These are phyloP conservation scores for Noctua janthina DNA, from an alignment of 2,888 invertebrate species.

Conservation along the genomic window DNA sequence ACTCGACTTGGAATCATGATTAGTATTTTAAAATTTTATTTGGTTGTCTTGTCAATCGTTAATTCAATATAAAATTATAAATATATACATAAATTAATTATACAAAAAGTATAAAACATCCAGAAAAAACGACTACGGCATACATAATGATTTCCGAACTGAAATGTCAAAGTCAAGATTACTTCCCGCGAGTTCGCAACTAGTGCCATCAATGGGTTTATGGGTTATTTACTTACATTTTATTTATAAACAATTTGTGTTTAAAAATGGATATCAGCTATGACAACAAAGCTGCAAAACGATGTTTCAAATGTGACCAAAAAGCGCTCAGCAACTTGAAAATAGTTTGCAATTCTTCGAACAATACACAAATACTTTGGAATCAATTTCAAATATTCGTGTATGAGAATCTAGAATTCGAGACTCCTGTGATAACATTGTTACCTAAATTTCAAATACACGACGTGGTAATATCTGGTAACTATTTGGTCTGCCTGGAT, in stretches of 20 bases:
- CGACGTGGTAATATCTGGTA: slow-evolving; percentile 72
- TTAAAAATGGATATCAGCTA: slow-evolving; percentile 68
- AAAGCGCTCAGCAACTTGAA: slow-evolving; percentile 74
- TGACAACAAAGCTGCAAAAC: slow-evolving; percentile 56
- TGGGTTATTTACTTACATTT: not conserved
- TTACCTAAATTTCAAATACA: slow-evolving; percentile 77
- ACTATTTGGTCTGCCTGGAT: slow-evolving; percentile 80
- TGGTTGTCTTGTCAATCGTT: not conserved
- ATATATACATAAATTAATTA: too few species aligned
- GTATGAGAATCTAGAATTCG: slow-evolving; percentile 76
- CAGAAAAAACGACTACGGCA: not conserved
- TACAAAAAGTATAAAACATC: too few species aligned
- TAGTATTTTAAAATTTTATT: not conserved
- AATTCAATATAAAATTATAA: not conserved
- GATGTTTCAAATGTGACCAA: slow-evolving; percentile 75
- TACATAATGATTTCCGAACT: slow-evolving; percentile 25
- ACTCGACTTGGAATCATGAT: not conserved
- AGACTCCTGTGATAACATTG: slow-evolving; percentile 69
- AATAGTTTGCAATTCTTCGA: slow-evolving; percentile 73
- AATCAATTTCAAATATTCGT: slow-evolving; percentile 85
- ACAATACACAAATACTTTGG: slow-evolving; percentile 77
- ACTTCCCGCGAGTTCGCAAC: not conserved
- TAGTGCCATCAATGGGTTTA: not conserved
- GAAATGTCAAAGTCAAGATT: slow-evolving; percentile 30
- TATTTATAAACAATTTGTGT: not conserved